Evolutionary conservation across 64 coral and sea anemone genomes (phyloP).

Genomic region (Dendrophyllia cribrosa): DNA sequence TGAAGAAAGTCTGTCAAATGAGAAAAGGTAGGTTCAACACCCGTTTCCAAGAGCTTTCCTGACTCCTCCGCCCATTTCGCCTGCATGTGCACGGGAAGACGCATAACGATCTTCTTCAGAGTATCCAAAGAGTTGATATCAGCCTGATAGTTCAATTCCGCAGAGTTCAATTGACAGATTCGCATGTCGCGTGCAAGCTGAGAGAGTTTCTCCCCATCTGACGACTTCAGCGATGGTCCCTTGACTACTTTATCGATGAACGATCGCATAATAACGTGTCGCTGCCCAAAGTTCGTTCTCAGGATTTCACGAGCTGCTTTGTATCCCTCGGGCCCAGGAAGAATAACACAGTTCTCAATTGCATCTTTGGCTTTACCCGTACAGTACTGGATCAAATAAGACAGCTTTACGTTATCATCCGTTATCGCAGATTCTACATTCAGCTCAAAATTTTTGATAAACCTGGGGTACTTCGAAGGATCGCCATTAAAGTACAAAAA

Average conservation of each 20-base stretch:
- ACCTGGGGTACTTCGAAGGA: slow-evolving; percentile 48
- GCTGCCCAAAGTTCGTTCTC: slow-evolving; percentile 48
- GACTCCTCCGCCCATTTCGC: slow-evolving; percentile 3
- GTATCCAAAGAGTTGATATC: slow-evolving; percentile 32
- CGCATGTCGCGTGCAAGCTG: slow-evolving; percentile 65
- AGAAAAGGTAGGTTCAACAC: neutral
- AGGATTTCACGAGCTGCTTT: slow-evolving; percentile 25
- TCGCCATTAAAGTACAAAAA: slow-evolving; percentile 65
- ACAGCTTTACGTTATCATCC: slow-evolving; percentile 27
- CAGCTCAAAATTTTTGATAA: slow-evolving; percentile 72
- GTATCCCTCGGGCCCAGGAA: slow-evolving; percentile 27
- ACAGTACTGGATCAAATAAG: slow-evolving; percentile 61
- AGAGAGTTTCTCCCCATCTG: slow-evolving; percentile 55
- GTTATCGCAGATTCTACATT: slow-evolving; percentile 17
- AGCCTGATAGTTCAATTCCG: slow-evolving; percentile 17
- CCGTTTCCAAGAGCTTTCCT: neutral
- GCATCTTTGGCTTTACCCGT: slow-evolving; percentile 49
- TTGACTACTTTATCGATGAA: slow-evolving; percentile 59
- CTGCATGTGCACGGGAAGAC: neutral
- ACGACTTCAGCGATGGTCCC: neutral
- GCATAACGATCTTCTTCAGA: neutral
- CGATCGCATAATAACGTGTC: slow-evolving; percentile 20
- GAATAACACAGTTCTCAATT: slow-evolving; percentile 69
- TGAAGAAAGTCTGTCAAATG: neutral
- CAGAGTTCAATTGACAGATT: slow-evolving; percentile 49